phyloP scores from a whole-genome alignment of 2,113 vertebrate genomes.

The Chaetops frenatus region DNA sequence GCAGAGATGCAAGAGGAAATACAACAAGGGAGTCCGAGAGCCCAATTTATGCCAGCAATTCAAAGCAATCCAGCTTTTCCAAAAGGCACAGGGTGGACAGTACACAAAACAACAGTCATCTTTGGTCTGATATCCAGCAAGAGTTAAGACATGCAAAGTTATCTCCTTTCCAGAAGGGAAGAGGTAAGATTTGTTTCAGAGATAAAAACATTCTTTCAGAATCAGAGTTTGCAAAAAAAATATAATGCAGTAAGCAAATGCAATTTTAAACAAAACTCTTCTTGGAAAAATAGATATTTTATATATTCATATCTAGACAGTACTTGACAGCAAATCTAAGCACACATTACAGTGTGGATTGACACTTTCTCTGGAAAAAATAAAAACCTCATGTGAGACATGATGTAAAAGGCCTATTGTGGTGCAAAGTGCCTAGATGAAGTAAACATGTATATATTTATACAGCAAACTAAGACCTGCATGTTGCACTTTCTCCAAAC shows the following conservation, averaged over 20 bases:
- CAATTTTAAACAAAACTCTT: neutral
- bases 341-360: neutral
- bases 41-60: neutral
- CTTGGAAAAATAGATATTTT: constrained; percentile 24
- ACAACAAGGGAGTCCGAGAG: neutral
- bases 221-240: neutral
- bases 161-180: neutral
- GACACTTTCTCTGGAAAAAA: constrained; percentile 2
- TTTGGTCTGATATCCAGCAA: neutral
- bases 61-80: neutral
- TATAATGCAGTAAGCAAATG: neutral
- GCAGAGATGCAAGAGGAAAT: neutral
- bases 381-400: neutral
- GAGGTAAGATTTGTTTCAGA: neutral
- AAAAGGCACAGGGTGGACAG: neutral
- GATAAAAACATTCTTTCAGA: neutral
- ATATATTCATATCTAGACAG: neutral
- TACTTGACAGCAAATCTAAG: neutral
- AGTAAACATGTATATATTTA: neutral
- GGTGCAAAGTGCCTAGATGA: constrained; percentile 26
- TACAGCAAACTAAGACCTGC: neutral
- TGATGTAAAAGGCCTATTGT: neutral
- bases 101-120: neutral
- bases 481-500: neutral
- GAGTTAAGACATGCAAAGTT: constrained; percentile 10